Evolutionary conservation across 2,797 vertebrate species (phyloP).

Genomic region (Epinephelus awoara): DNA sequence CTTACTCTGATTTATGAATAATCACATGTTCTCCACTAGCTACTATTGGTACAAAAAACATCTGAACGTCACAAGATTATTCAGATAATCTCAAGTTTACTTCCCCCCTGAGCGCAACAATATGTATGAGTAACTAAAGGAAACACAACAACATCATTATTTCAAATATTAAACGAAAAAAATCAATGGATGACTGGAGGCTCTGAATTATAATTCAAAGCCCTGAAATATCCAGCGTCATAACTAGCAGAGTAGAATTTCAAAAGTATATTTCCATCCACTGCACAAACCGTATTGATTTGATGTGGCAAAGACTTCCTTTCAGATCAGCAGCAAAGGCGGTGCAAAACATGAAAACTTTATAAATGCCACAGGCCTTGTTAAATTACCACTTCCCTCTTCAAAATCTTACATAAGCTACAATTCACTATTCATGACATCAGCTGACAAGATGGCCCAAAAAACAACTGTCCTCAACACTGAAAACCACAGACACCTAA

Average conservation of each 20-base stretch:
- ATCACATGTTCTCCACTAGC: neutral
- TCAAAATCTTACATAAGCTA: conserved; percentile 62
- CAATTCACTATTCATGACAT: conserved; percentile 58
- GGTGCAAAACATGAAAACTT: conserved; percentile 63
- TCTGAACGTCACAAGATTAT: neutral
- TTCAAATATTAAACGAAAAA: neutral
- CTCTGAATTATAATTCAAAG: neutral
- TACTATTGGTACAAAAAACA: neutral
- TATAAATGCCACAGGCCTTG: conserved; percentile 58
- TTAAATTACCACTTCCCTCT: conserved; percentile 63
- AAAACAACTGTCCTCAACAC: conserved; percentile 6
- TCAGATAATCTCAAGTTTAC: neutral
- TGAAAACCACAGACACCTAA: conserved; percentile 20
- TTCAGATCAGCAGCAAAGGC: conserved; percentile 37
- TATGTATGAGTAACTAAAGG: neutral
- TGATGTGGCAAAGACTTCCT: conserved; percentile 51
- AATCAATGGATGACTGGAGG: neutral
- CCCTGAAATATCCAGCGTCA: neutral
- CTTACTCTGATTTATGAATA: neutral
- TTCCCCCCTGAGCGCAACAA: neutral
- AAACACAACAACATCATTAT: neutral
- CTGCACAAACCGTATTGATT: neutral
- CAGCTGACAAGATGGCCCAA: conserved; percentile 40
- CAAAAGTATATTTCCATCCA: neutral
- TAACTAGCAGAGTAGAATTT: neutral